phyloP scores from a whole-genome alignment of 2,797 vertebrate species.

The Chrosomus eos region DNA sequence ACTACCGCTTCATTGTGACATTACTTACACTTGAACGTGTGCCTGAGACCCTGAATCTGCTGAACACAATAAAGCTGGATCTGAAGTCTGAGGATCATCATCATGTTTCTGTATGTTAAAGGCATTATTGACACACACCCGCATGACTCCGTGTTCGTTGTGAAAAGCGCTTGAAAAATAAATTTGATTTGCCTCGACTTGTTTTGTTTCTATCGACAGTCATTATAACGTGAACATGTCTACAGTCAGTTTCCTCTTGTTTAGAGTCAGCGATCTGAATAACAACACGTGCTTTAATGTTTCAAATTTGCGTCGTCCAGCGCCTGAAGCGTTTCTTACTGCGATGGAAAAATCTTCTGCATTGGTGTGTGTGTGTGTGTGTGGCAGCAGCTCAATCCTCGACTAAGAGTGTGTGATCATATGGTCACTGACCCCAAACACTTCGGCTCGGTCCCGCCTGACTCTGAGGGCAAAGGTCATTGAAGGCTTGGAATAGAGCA shows the following conservation, averaged over 20 bases:
- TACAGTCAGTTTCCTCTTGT: too few relatives aligned
- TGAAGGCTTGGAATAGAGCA: neutral
- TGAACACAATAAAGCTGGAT: too few relatives aligned
- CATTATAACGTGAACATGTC: too few relatives aligned
- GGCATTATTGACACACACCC: neutral
- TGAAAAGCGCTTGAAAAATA: neutral
- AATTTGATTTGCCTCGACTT: too few relatives aligned
- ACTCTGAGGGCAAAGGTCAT: conserved; percentile 15
- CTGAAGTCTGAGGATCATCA: neutral
- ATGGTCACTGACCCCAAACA: neutral
- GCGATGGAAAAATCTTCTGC: neutral
- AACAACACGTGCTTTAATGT: neutral
- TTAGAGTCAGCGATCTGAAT: neutral
- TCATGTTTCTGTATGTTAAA: too few relatives aligned
- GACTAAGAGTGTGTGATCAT: neutral
- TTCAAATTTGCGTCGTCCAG: neutral
- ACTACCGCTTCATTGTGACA: too few relatives aligned
- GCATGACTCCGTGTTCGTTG: too few relatives aligned
- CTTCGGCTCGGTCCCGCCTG: neutral
- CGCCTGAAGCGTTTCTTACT: neutral
- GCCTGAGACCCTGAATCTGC: too few relatives aligned
- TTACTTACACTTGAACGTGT: too few relatives aligned
- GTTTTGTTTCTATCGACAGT: too few relatives aligned
- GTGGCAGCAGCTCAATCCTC: neutral
- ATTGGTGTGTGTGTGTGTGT: neutral